Evolutionary conservation across 2,113 vertebrate genomes (phyloP), one percentile per base, ranked within the genome.

Genomic region (Campylomormyrus tamandua): DNA sequence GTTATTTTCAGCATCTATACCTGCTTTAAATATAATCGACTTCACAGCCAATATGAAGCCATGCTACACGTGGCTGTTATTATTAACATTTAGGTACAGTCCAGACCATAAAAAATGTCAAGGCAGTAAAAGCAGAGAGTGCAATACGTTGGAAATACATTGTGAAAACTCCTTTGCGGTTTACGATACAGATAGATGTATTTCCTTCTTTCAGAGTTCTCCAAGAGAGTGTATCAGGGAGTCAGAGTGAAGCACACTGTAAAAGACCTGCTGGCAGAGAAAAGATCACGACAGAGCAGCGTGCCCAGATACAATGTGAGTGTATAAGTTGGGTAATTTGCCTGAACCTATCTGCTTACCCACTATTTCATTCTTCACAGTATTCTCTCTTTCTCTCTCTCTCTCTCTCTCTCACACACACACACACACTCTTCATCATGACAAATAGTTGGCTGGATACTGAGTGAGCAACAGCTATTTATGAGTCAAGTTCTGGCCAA

Each of bases 161-260:
- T 5, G 39, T 4, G 74, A 24, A 56, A 66, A 17, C 9, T 66
- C 5, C 56, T 62, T 88, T 45, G 21, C 2, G 13, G 19, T 45
- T 42, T 56, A 27, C 1, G 45, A 87, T n/a, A 88, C 21, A 87
- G 46, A 13, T 1, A 6, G 84, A 52, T 53, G 27, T 49, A 0
- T 88, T 56, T 87, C 27, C 3, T 49, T 90, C 87, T 53, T 45
- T 10, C 95, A 97, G 98, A 98, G 89, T 98, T 97, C 87, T 96
- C 97, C 39, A 99, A 97, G 86, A 92, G 98, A 0, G 97, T 99
- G 86, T 99, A 99, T 95, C 98, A 99, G 89, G 98, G 98, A 0
- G 98, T 99, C 52, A 93, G 98, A 48, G 98, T 99, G 85, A 99
- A 99, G 87, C 98, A 99, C 92, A 99, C 98, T 0, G 98, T 99